A percentile compares a stretch with the other conserved stretches of the same genome.
These are phyloP conservation scores for Oreortyx pictus DNA, from an alignment of 2,797 vertebrate genomes.

Conservation along the genomic window DNA sequence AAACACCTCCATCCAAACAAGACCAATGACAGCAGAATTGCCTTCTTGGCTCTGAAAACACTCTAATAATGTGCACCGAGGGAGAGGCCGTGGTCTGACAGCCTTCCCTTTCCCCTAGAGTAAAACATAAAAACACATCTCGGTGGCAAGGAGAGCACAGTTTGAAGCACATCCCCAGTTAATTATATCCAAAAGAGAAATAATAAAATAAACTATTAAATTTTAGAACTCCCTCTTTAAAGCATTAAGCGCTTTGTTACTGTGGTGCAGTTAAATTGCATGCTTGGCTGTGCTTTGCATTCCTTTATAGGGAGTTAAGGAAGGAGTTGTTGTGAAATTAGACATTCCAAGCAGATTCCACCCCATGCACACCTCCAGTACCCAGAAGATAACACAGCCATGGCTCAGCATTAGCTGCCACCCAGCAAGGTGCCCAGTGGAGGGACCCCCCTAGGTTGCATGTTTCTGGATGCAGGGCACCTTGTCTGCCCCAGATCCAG, in stretches of 20 bases:
- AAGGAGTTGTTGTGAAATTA: background rate
- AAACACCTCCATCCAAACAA: slow-evolving; percentile 95
- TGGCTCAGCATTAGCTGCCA: background rate
- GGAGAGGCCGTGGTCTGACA: slow-evolving; percentile 89
- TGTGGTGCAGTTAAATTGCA: slow-evolving; percentile 48
- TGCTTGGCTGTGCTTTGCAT: slow-evolving; percentile 10
- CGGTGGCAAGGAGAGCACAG: slow-evolving; percentile 61
- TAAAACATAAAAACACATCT: slow-evolving; percentile 79
- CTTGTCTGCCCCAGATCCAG: too few species aligned
- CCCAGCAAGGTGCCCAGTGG: too few species aligned
- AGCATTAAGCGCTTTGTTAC: slow-evolving; percentile 73
- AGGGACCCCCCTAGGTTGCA: too few species aligned
- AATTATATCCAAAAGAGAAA: slow-evolving; percentile 80
- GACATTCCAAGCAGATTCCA: background rate
- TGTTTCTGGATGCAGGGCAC: too few species aligned
- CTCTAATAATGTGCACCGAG: slow-evolving; percentile 94
- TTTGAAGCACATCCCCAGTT: slow-evolving; percentile 72
- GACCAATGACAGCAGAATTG: slow-evolving; percentile 95
- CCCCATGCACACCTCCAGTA: background rate
- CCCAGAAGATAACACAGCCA: background rate
- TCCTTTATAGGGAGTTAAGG: background rate
- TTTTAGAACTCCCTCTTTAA: slow-evolving; percentile 82
- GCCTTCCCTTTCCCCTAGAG: slow-evolving; percentile 85
- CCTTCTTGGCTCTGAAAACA: slow-evolving; percentile 93
- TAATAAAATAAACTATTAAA: slow-evolving; percentile 83